Percentiles rank a stretch among this genome's conserved stretches.
Evolutionary conservation across 2,797 vertebrate species (phyloP).

Genomic region (Loriculus beryllinus): DNA sequence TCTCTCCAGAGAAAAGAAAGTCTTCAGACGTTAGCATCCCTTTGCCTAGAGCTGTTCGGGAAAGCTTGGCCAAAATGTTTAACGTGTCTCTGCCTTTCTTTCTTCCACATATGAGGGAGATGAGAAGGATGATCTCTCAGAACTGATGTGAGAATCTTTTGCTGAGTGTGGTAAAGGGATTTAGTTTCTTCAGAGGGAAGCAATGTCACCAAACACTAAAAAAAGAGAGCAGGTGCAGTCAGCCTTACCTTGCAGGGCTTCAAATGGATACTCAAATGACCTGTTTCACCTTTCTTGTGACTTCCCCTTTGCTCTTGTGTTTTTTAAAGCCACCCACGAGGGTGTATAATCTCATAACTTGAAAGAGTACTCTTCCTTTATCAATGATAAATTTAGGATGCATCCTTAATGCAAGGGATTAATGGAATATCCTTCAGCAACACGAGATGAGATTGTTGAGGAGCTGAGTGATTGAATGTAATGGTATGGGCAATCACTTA

Average conservation of each 20-base stretch:
- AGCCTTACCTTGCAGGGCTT: not conserved
- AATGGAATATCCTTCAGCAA: slow-evolving; percentile 51
- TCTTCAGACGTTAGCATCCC: not conserved
- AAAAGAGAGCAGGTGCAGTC: not conserved
- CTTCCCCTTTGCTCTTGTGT: not conserved
- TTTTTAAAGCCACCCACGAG: not conserved
- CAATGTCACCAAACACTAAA: not conserved
- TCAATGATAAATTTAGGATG: not conserved
- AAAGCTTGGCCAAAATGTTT: not conserved
- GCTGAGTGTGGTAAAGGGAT: not conserved
- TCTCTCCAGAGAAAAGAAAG: not conserved
- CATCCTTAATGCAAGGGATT: slow-evolving; percentile 8
- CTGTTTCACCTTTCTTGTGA: not conserved
- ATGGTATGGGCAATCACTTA: slow-evolving; percentile 44
- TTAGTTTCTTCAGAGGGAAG: not conserved
- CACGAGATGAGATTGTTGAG: slow-evolving; percentile 24
- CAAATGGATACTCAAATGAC: not conserved
- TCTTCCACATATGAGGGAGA: not conserved
- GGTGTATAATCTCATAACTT: not conserved
- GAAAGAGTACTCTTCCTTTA: not conserved
- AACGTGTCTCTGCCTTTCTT: not conserved
- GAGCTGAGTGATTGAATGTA: slow-evolving; percentile 22
- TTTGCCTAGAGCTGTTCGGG: not conserved
- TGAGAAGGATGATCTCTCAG: not conserved
- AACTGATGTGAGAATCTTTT: not conserved